These are phyloP conservation scores for Carettochelys insculpta DNA, from an alignment of 2,113 vertebrate genomes.

Conservation along the genomic window DNA sequence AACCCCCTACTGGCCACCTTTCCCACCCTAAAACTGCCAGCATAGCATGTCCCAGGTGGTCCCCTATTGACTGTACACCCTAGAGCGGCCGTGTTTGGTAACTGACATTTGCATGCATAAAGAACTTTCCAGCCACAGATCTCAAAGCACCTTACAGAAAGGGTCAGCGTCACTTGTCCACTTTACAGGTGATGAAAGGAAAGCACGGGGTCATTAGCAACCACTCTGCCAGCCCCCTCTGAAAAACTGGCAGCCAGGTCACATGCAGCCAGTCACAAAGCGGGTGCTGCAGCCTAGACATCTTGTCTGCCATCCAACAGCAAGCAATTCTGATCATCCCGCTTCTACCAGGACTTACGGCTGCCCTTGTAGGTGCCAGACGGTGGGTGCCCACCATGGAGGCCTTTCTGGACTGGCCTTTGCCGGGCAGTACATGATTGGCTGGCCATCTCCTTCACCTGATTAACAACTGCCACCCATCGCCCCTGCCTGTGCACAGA, in stretches of 20 bases:
- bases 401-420: not conserved
- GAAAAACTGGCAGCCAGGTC: not conserved
- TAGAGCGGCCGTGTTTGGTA: not conserved
- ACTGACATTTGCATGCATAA: not conserved
- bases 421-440: not conserved
- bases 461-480: too few relatives aligned
- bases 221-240: too few relatives aligned
- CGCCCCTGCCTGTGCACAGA: too few relatives aligned
- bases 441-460: too few relatives aligned
- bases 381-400: not conserved
- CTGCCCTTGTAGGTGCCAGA: not conserved
- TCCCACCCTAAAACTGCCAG: not conserved
- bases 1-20: too few relatives aligned
- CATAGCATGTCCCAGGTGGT: not conserved
- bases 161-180: not conserved
- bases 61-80: not conserved
- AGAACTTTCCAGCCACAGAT: not conserved
- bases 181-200: not conserved
- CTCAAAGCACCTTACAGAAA: not conserved
- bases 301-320: not conserved
- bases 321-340: not conserved
- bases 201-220: not conserved
- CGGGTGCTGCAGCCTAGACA: not conserved
- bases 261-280: too few relatives aligned
- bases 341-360: not conserved